Conservation (phyloP, 2,888 invertebrate genomes). For the Nycteola revayana region DNA sequence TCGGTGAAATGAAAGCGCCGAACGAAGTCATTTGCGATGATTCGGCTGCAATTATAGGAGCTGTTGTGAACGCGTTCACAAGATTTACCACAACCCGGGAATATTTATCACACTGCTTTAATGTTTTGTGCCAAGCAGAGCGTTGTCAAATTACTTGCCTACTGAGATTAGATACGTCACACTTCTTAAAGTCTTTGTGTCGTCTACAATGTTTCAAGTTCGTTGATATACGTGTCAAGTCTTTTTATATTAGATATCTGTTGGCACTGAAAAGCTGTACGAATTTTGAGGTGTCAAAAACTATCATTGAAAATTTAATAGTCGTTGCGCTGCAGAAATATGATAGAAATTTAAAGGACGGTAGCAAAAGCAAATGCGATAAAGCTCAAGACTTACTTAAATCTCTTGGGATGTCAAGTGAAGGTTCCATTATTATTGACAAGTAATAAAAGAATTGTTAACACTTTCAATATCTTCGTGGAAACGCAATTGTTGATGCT, state of each 20-base stretch:
- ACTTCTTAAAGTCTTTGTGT: slow-evolving; percentile 9
- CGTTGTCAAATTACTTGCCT: slow-evolving; percentile 3
- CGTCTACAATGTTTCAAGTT: slow-evolving; percentile 9
- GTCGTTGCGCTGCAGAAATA: slow-evolving; percentile 6
- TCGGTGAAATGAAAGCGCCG: slow-evolving; percentile 2
- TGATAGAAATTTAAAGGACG: slow-evolving; percentile 4
- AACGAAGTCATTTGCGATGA: slow-evolving; percentile 5
- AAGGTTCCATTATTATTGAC: no score
- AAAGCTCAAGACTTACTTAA: slow-evolving; percentile 7
- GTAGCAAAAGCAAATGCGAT: slow-evolving; percentile 11
- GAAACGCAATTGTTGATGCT: no score
- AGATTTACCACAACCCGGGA: slow-evolving; percentile 6
- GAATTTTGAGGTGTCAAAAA: slow-evolving; percentile 4
- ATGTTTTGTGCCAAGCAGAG: slow-evolving; percentile 2
- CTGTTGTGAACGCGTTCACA: slow-evolving; percentile 5
- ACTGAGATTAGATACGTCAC: slow-evolving; percentile 10
- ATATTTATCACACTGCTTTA: slow-evolving; percentile 9
- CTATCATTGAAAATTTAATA: slow-evolving; percentile 6
- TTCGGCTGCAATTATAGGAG: slow-evolving; percentile 6
- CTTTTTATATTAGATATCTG: slow-evolving; percentile 6
- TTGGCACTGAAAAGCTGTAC: slow-evolving; percentile 5
- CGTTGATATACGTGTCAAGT: slow-evolving; percentile 9
- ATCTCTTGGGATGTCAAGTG: no score
- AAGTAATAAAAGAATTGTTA: no score
- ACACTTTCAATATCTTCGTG: no score